Percentiles rank a stretch among this genome's conserved stretches.
Conservation (phyloP, 2,797 vertebrate genomes). For the Bradypus variegatus region DNA sequence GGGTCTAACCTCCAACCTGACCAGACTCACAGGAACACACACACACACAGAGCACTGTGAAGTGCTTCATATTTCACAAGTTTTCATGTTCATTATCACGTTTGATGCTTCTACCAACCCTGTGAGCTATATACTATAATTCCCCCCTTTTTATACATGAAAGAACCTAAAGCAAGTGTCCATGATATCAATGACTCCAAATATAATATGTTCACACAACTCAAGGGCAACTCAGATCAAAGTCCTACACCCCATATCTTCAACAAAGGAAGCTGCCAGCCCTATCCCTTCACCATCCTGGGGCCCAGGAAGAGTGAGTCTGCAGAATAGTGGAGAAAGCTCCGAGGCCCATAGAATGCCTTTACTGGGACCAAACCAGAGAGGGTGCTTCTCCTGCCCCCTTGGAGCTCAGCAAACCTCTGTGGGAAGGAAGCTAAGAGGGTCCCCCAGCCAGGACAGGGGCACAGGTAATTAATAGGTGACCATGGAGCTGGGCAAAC, state of each 20-base stretch:
- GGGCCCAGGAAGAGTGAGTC: not conserved
- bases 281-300: not conserved
- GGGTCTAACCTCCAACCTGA: not conserved
- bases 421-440: not conserved
- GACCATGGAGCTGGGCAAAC: constrained; percentile 34
- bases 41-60: not conserved
- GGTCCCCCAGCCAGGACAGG: not conserved
- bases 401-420: not conserved
- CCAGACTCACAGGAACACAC: not conserved
- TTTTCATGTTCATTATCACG: not conserved
- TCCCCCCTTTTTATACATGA: not conserved
- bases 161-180: not conserved
- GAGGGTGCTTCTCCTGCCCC: not conserved
- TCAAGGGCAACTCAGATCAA: not conserved
- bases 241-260: not conserved
- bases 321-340: not conserved
- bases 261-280: not conserved
- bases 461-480: constrained; percentile 31
- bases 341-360: not conserved
- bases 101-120: not conserved
- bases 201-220: not conserved
- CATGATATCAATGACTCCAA: not conserved
- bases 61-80: not conserved
- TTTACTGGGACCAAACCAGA: not conserved
- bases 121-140: not conserved